Base-by-base conservation (phyloP, 2,113 vertebrate genomes). In the Gorsachius goisagi region DNA sequence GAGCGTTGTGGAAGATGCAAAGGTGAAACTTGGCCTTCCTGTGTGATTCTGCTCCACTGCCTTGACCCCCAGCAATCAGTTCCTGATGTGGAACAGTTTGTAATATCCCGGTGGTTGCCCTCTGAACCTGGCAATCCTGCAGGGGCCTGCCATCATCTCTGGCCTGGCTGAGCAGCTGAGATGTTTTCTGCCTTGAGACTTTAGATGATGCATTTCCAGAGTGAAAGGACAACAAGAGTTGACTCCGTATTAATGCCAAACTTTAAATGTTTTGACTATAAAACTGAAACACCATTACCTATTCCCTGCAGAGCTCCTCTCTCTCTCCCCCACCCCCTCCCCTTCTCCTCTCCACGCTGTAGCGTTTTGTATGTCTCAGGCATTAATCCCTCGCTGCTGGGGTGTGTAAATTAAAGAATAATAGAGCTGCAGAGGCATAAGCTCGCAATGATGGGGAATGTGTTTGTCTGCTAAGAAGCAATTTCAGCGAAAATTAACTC, bases 401-500 rank as follows among this genome's bases (percentile, higher is more conserved):
- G 94, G 96, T 95, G 96, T 97, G 96, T 98, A 98, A 98, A 98
- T 98, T 97, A 98, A 98, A 98, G 97, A 98, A 98, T 98, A 98
- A 98, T 98, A 98, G 97, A 98, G 92, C 97, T 97, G 93, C 97
- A 95, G 97, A 97, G 97, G 97, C 97, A 97, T 97, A 98, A 98
- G 97, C 97, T 97, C 2, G 74, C 98, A 78, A 97, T 98, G 97
- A 98, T 98, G 95, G 98, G 97, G 98, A 98, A 98, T 97, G 97
- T 98, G 97, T 98, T 98, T 98, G 98, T 98, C 98, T 98, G 97
- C 97, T 98, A 98, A 98, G 98, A 98, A 98, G 98, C 98, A 98
- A 98, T 98, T 98, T 98, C 98, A 97, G 97, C 4, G 95, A 98
- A 98, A 98, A 98, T 98, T 98, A 98, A 98, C 98, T 98, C 98